A percentile compares a stretch with the other conserved stretches of the same genome.
Conservation (phyloP, 1,140 invertebrate species). For the Parasteatoda tepidariorum region DNA sequence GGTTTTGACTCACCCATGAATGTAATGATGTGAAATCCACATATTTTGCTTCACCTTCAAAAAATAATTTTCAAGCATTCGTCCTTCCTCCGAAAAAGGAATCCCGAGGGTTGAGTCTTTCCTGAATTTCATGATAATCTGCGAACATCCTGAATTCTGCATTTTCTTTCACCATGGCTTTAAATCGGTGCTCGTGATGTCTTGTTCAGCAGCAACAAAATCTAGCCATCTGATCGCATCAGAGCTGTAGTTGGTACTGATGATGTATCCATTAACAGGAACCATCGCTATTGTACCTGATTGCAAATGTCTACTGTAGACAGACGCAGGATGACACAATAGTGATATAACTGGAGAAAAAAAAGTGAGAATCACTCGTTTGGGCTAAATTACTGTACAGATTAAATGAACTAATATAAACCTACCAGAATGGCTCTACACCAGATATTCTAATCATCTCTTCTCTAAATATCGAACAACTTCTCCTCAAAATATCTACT, state of each 20-base stretch:
- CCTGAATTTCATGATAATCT: not conserved
- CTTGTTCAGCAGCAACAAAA: not conserved
- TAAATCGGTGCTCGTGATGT: not conserved
- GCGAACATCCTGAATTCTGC: not conserved
- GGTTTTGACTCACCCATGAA: not conserved
- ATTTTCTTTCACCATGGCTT: too few relatives aligned
- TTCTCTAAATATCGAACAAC: conserved; percentile 25
- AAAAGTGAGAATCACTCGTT: not conserved
- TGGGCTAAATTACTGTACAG: not conserved
- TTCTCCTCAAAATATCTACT: conserved; percentile 33
- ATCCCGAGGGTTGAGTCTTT: not conserved
- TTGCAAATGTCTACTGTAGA: not conserved
- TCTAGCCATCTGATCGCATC: conserved; percentile 40
- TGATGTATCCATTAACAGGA: conserved; percentile 33
- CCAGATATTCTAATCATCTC: not conserved
- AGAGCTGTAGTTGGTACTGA: not conserved
- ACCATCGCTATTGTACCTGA: conserved; percentile 40
- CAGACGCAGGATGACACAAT: conserved; percentile 32
- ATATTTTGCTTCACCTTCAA: conserved; percentile 4
- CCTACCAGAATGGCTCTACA: conserved; percentile 28
- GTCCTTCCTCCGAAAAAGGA: conserved; percentile 18
- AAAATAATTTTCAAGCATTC: not conserved
- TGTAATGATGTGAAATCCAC: not conserved
- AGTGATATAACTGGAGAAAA: not conserved
- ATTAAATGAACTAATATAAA: not conserved